Evolutionary conservation across 2,113 vertebrate species (phyloP).

Genomic region (Poeciliopsis retropinna): DNA sequence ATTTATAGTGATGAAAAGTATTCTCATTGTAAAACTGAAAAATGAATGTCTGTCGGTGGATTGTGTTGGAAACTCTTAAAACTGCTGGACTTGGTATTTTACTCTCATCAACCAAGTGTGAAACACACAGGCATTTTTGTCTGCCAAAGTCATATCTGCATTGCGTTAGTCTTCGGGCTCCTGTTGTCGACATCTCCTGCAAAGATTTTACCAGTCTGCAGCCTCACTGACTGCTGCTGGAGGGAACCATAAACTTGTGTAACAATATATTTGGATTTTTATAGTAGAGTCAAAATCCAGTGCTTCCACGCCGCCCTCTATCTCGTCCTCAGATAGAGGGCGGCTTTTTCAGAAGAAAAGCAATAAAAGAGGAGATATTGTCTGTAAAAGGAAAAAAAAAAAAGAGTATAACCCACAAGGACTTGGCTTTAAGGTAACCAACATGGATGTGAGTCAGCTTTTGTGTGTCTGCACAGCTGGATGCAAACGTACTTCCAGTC

Average conservation of each 20-base stretch:
- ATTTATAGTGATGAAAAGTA: background rate
- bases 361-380: conserved; percentile 11
- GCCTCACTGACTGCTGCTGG: conserved; percentile 48
- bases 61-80: background rate
- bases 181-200: conserved; percentile 14
- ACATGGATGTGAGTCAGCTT: conserved; percentile 23
- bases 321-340: conserved; percentile 77
- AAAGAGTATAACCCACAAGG: conserved; percentile 26
- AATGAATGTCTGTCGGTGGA: background rate
- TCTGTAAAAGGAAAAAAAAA: background rate
- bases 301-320: conserved; percentile 50
- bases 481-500: background rate
- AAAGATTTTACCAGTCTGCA: conserved; percentile 37
- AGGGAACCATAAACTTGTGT: conserved; percentile 32
- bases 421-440: conserved; percentile 29
- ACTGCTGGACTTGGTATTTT: background rate
- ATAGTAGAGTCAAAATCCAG: conserved; percentile 52
- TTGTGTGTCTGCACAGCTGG: conserved; percentile 3
- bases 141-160: conserved; percentile 1
- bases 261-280: conserved; percentile 59
- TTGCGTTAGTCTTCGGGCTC: conserved; percentile 10
- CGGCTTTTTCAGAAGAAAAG: conserved; percentile 16
- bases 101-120: background rate
- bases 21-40: background rate
- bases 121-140: background rate